Conservation (phyloP, 2,797 vertebrate species). For the Hoplostethus atlanticus region DNA sequence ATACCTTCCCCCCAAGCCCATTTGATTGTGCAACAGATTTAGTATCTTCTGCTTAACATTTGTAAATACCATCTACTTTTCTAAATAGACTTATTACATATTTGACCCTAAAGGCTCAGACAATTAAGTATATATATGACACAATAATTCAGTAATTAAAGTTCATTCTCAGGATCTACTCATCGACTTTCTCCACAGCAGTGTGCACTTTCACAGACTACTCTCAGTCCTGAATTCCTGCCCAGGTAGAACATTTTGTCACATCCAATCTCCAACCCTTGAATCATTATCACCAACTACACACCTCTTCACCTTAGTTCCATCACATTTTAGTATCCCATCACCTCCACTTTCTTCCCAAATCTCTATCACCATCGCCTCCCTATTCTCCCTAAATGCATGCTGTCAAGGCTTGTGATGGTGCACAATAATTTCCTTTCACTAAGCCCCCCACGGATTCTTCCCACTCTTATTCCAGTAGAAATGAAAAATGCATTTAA, state of each 20-base stretch:
- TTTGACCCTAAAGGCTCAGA: no score
- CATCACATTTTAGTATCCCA: slow-evolving; percentile 13
- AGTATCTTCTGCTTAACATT: no score
- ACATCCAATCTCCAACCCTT: slow-evolving; percentile 16
- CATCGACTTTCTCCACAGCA: neutral
- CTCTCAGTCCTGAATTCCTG: no score
- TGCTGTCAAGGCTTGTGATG: slow-evolving; percentile 18
- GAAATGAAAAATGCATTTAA: no score
- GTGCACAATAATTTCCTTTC: slow-evolving; percentile 21
- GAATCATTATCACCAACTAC: slow-evolving; percentile 17
- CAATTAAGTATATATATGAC: neutral
- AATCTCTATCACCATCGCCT: no score
- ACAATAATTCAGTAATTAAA: slow-evolving; percentile 32
- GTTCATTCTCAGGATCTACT: slow-evolving; percentile 16
- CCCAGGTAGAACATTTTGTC: slow-evolving; percentile 28
- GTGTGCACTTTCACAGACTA: no score
- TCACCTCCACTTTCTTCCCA: neutral
- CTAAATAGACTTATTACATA: no score
- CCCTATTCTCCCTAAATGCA: slow-evolving; percentile 24
- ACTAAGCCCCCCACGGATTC: slow-evolving; percentile 14
- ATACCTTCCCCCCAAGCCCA: no score
- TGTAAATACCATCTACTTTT: no score
- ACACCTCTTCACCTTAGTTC: slow-evolving; percentile 19
- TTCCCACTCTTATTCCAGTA: no score
- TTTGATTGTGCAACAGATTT: no score